Evolutionary conservation across 2,797 vertebrate genomes (phyloP), one percentile per base, ranked within the genome.

Genomic region (Acanthis flammea): DNA sequence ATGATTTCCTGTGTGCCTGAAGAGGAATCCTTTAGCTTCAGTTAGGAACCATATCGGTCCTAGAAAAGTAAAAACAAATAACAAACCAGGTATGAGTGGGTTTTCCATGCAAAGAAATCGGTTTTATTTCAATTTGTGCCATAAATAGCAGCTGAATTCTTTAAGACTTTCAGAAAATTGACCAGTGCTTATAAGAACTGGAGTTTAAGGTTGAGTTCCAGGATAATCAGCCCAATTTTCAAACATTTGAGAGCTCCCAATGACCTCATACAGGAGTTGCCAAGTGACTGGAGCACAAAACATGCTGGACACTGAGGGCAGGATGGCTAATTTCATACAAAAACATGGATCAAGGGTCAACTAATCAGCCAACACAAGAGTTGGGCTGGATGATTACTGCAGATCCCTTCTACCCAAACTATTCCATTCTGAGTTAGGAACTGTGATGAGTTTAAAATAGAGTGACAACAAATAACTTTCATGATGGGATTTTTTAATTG

Each of bases 21-120:
- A 65, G 76, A 74, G 57, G 90, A 82, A 41, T 35, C 63, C 54
- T 72, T 51, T 24, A 45, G 71, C 70, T 33, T 47, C 63, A 39
- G 39, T 95, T 97, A 98, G 7, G 98, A 98, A 39, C 98, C 97
- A 0, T 98, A 98, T n/a, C 98, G 98, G 85, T 98, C 98, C 98
- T 98, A 55, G 13, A 25, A 82, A 79, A 78, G 74, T 4, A 72
- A 62, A 37, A 81, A 83, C 37, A 74, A 82, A 6, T 4, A 50
- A 2, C 22, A 53, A 37, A 53, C 10, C 19, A 86, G 47, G 3
- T 24, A 24, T 65, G 23, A 77, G 12, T 22, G 45, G 15, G 12
- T 47, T 70, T 90, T 48, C 30, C 60, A 67, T 0, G 17, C n/a
- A 41, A 62, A 87, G 2, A 39, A 72, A 65, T 57, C 9, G 19